These are phyloP conservation scores for Ricordea florida DNA, from an alignment of 92 coral and sea anemone species.

Conservation along the genomic window DNA sequence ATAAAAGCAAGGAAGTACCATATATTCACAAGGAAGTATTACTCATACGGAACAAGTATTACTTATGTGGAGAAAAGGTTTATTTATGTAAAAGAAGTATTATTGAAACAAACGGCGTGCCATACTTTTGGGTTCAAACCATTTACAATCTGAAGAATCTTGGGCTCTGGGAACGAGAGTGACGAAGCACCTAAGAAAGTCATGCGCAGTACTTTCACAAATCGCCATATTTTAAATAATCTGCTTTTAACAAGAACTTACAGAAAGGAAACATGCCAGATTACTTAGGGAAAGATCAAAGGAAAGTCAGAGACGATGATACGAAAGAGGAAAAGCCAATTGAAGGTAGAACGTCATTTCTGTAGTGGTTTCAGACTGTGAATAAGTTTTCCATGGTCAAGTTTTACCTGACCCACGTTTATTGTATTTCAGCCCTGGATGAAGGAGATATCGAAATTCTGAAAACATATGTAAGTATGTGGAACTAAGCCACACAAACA, in stretches of 20 bases:
- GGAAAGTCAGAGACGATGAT: constrained; percentile 84
- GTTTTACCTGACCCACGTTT: neutral
- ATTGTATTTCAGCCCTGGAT: constrained; percentile 71
- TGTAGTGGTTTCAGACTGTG: neutral
- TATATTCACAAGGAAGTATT: too few species aligned
- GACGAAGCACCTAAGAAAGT: constrained; percentile 39
- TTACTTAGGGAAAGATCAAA: constrained; percentile 97
- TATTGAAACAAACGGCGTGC: too few species aligned
- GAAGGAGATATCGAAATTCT: constrained; percentile 96
- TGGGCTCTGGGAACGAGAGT: neutral
- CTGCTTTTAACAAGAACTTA: neutral
- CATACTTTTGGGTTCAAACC: too few species aligned
- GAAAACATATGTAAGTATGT: constrained; percentile 94
- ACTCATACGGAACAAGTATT: too few species aligned
- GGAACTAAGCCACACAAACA: too few species aligned
- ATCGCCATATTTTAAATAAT: constrained; percentile 33
- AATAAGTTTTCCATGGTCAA: neutral
- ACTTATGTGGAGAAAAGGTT: too few species aligned
- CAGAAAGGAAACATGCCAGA: constrained; percentile 89
- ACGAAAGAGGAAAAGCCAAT: constrained; percentile 96
- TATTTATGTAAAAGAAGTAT: too few species aligned
- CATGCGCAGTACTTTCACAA: constrained; percentile 41
- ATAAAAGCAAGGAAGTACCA: too few species aligned
- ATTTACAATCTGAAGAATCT: too few species aligned
- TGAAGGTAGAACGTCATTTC: constrained; percentile 62